A percentile compares a stretch with the other conserved stretches of the same genome.
phyloP scores from a whole-genome alignment of 2,113 vertebrate genomes.

The Phainopepla nitens region DNA sequence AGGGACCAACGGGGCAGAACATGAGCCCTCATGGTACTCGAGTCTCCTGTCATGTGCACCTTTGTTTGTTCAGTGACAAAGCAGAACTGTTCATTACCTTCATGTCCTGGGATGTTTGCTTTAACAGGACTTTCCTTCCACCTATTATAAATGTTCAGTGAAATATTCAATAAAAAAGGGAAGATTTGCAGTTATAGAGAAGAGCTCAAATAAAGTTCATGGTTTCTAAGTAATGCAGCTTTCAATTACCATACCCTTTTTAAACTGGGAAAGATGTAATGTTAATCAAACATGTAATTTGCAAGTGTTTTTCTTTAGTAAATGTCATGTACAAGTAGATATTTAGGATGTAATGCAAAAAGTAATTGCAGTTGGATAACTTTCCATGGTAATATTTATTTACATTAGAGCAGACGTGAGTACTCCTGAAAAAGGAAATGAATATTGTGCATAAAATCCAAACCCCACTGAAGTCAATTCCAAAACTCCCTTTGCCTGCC shows the following conservation, averaged over 20 bases:
- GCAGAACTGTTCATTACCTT: conserved; percentile 38
- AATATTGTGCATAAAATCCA: conserved; percentile 13
- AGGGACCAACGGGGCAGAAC: background rate
- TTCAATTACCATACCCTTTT: conserved; percentile 76
- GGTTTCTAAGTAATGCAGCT: conserved; percentile 69
- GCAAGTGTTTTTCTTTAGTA: conserved; percentile 80
- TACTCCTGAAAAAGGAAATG: background rate
- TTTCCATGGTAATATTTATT: conserved; percentile 27
- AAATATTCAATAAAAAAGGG: conserved; percentile 58
- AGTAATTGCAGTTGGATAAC: conserved; percentile 62
- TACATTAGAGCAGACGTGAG: background rate
- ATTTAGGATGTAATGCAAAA: conserved; percentile 70
- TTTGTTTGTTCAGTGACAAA: conserved; percentile 13
- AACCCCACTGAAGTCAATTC: background rate
- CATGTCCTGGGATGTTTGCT: conserved; percentile 44
- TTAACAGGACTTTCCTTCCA: conserved; percentile 21
- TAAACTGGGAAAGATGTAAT: conserved; percentile 75
- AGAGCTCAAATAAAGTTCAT: conserved; percentile 74
- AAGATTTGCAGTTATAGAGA: conserved; percentile 58
- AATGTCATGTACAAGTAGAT: conserved; percentile 79
- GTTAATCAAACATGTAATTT: conserved; percentile 84
- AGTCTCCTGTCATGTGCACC: background rate
- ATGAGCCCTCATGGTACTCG: background rate
- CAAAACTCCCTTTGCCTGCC: background rate
- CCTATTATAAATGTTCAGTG: conserved; percentile 42